phyloP scores from a whole-genome alignment of 2,113 vertebrate genomes.

The Rhynchopsitta pachyrhyncha region DNA sequence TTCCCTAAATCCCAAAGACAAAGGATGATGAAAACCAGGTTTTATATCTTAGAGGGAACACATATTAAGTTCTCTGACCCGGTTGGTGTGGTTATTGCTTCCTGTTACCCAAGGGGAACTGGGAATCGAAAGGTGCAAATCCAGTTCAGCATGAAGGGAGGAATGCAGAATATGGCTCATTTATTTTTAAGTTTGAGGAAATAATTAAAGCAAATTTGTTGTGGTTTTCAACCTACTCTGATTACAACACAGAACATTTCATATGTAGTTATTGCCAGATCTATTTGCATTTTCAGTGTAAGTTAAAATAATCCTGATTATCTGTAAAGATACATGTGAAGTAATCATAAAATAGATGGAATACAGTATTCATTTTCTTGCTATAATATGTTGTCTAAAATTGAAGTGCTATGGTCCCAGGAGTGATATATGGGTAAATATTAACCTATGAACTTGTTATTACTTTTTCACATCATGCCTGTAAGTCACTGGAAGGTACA shows the following conservation, averaged over 20 bases:
- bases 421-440: not conserved
- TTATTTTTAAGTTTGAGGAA: constrained; percentile 28
- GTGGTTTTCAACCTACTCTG: not conserved
- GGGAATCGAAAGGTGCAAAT: not conserved
- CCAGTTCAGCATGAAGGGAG: not conserved
- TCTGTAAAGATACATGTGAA: not conserved
- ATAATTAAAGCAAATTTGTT: constrained; percentile 1
- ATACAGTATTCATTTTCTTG: not conserved
- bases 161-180: not conserved
- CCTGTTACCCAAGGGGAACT: not conserved
- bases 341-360: not conserved
- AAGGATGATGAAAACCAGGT: not conserved
- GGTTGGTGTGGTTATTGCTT: not conserved
- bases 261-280: not conserved
- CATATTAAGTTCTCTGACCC: not conserved
- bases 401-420: not conserved
- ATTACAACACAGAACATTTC: constrained; percentile 21
- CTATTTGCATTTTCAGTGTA: not conserved
- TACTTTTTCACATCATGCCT: not conserved
- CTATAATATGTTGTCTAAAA: not conserved
- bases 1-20: not conserved
- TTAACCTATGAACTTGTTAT: not conserved
- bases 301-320: constrained; percentile 34
- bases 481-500: not conserved
- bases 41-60: not conserved